Conservation (phyloP, 2,797 vertebrate genomes). For the Champsocephalus gunnari region DNA sequence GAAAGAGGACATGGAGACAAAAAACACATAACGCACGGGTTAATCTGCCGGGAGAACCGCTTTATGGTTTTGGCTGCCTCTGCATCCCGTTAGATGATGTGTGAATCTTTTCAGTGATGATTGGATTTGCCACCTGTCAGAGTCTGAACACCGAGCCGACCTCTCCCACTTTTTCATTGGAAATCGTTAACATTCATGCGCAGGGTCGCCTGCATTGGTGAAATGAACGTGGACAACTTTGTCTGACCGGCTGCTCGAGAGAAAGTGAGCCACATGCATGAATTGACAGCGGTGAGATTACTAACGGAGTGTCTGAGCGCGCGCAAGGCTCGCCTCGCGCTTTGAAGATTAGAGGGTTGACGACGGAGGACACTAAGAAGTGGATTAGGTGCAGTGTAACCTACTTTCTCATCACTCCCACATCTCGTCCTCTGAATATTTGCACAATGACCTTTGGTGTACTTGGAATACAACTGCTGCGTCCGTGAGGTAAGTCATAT, state of each 20-base stretch:
- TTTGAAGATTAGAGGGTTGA: slow-evolving; percentile 75
- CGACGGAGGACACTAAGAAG: slow-evolving; percentile 75
- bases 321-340: slow-evolving; percentile 54
- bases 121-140: slow-evolving; percentile 66
- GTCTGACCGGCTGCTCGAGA: slow-evolving; percentile 30
- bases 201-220: slow-evolving; percentile 20
- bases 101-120: slow-evolving; percentile 50
- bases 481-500: slow-evolving; percentile 67
- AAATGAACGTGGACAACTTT: slow-evolving; percentile 64
- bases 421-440: slow-evolving; percentile 67
- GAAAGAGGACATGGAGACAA: slow-evolving; percentile 29
- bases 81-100: slow-evolving; percentile 58
- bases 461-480: slow-evolving; percentile 70
- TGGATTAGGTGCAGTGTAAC: slow-evolving; percentile 74
- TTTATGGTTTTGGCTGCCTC: slow-evolving; percentile 53
- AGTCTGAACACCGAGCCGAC: slow-evolving; percentile 17
- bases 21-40: slow-evolving; percentile 35
- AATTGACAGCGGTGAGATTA: slow-evolving; percentile 56
- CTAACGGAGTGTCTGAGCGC: slow-evolving; percentile 39
- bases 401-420: slow-evolving; percentile 63
- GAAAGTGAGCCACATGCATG: slow-evolving; percentile 63
- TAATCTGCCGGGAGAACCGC: slow-evolving; percentile 60
- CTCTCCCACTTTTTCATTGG: slow-evolving; percentile 16
- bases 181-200: background rate
- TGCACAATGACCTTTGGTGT: slow-evolving; percentile 78